Evolutionary conservation across 2,888 invertebrate species (phyloP).

Genomic region (Himalopsyche tibetana): DNA sequence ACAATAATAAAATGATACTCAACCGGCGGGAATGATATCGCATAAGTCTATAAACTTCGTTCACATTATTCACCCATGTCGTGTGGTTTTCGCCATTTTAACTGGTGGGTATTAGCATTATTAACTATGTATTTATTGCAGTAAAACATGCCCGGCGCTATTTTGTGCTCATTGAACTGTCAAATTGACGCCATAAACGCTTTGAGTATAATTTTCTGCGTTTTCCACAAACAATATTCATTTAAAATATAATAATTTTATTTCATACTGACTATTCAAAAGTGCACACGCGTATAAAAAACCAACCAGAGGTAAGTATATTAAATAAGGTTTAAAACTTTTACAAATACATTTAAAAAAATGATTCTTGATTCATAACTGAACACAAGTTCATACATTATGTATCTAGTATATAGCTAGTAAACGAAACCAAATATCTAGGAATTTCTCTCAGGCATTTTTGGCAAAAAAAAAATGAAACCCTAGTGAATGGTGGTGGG

Average conservation of each 20-base stretch:
- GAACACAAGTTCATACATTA: neutral
- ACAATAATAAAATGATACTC: too few relatives aligned
- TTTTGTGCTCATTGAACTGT: constrained; percentile 28
- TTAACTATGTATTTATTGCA: constrained; percentile 9
- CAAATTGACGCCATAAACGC: constrained; percentile 30
- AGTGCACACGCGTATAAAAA: neutral
- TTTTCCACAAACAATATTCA: neutral
- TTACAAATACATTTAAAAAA: neutral
- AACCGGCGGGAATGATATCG: too few relatives aligned
- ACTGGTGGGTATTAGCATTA: neutral
- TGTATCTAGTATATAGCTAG: too few relatives aligned
- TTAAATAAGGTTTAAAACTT: neutral
- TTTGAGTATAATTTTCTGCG: neutral
- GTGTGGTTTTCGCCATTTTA: neutral
- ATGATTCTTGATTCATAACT: neutral
- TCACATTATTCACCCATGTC: neutral
- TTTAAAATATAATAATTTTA: neutral
- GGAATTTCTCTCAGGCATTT: too few relatives aligned
- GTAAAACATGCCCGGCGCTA: neutral
- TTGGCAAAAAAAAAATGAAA: too few relatives aligned
- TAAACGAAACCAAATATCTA: too few relatives aligned
- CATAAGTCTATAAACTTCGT: too few relatives aligned
- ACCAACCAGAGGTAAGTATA: neutral
- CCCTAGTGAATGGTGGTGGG: too few relatives aligned
- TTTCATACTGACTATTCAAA: neutral